phyloP scores from a whole-genome alignment of 2,797 vertebrate species.

The Chelonia mydas region DNA sequence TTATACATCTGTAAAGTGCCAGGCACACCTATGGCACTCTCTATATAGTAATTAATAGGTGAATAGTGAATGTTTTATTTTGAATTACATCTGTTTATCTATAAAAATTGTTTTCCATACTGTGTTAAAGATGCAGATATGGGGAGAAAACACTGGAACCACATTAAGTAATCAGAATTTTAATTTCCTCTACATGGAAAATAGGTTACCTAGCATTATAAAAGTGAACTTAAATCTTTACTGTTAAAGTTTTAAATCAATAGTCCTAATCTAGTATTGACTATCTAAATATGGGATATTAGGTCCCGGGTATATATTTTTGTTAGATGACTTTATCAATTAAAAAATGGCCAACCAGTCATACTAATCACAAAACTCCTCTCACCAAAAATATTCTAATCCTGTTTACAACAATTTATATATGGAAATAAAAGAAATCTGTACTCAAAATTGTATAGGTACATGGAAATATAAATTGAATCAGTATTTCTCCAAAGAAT shows the following conservation, averaged over 20 bases:
- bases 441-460: background rate
- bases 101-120: background rate
- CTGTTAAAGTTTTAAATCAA: background rate
- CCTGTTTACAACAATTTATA: background rate
- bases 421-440: background rate
- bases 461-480: background rate
- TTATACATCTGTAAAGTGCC: background rate
- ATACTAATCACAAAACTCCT: background rate
- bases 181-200: background rate
- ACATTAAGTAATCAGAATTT: background rate
- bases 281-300: background rate
- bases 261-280: background rate
- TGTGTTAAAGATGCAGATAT: background rate
- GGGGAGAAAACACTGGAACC: background rate
- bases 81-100: background rate
- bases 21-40: background rate
- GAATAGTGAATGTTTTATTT: background rate
- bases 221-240: background rate
- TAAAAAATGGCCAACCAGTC: background rate
- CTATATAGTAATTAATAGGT: background rate
- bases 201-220: background rate
- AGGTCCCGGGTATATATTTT: background rate
- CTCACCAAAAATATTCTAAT: background rate
- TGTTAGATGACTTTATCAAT: background rate
- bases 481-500: background rate